Evolutionary conservation across 2,113 vertebrate species (phyloP), one percentile per base, ranked within the genome.

Genomic region (Gymnocephalus cernua): DNA sequence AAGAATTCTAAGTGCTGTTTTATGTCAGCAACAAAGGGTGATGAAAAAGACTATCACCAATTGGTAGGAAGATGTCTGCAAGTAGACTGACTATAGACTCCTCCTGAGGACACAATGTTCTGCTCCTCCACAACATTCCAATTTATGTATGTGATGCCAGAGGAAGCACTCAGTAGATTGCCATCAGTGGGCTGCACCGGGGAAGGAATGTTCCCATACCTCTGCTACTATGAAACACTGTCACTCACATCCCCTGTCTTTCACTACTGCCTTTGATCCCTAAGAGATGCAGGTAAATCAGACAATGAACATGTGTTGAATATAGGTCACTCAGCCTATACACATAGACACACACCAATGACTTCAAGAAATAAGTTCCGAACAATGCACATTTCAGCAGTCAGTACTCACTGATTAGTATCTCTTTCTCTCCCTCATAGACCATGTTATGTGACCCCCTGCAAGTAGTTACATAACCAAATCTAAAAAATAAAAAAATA

Each of bases 191-290:
- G 68, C 50, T 47, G 68, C n/a, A 32, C 53, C 0, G 1, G 45
- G n/a, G 72, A 74, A 57, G 79, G 82, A 88, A 90, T 89, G 89
- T 70, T 70, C 53, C 54, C 80, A 79, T 86, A 82, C 83, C 74
- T 76, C 87, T 10, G 74, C 80, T 64, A 73, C 76, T 62, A 12
- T 6, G 29, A 65, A 78, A 74, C 74, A 23, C 72, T 2, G 70
- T 84, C 85, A 73, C 61, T 86, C 80, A 83, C 57, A 68, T 63
- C 6, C 29, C 11, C 50, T 8, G 44, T 48, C 51, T 44, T 23
- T 41, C 19, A 59, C n/a, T 7, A 0, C 35, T 11, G 18, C 57
- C 66, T 88, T 64, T 82, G 73, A 85, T 80, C 70, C 27, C 27
- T 1, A 58, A 41, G 66, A 59, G 71, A 81, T 59, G 62, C 38